Evolutionary conservation across 1,140 invertebrate genomes (phyloP).

Genomic region (Aphis gossypii): DNA sequence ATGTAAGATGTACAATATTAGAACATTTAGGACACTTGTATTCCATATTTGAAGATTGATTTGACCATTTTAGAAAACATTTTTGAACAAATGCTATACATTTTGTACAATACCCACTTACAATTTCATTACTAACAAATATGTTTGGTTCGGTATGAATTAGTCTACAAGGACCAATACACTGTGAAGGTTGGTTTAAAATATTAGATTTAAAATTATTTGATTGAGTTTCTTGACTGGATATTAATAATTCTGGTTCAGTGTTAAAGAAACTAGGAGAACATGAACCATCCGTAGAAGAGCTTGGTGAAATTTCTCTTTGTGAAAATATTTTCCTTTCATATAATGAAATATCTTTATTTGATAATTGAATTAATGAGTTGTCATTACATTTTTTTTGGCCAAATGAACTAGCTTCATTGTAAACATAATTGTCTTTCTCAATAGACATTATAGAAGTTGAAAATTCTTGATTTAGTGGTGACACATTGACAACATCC

Average conservation of each 20-base stretch:
- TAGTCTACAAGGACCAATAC: constrained; percentile 7
- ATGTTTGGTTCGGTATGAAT: neutral
- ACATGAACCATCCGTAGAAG: neutral
- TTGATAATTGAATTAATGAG: neutral
- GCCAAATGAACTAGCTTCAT: neutral
- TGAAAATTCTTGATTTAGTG: neutral
- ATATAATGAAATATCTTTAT: neutral
- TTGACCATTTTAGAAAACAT: neutral
- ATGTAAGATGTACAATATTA: neutral
- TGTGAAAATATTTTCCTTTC: neutral
- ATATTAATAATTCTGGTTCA: neutral
- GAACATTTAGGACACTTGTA: constrained; percentile 11
- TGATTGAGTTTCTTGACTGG: neutral
- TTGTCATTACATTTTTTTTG: neutral
- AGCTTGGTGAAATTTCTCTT: neutral
- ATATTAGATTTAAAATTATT: neutral
- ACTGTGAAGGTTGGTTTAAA: neutral
- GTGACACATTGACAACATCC: neutral
- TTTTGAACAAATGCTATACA: neutral
- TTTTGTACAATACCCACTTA: neutral
- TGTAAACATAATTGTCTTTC: neutral
- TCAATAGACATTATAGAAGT: neutral
- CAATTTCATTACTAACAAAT: neutral
- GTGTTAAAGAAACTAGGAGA: neutral
- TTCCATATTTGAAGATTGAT: neutral